Percentiles rank a stretch among this genome's conserved stretches.
These are phyloP conservation scores for Leontocebus nigricollis DNA, from an alignment of 2,797 vertebrate species.

Conservation along the genomic window DNA sequence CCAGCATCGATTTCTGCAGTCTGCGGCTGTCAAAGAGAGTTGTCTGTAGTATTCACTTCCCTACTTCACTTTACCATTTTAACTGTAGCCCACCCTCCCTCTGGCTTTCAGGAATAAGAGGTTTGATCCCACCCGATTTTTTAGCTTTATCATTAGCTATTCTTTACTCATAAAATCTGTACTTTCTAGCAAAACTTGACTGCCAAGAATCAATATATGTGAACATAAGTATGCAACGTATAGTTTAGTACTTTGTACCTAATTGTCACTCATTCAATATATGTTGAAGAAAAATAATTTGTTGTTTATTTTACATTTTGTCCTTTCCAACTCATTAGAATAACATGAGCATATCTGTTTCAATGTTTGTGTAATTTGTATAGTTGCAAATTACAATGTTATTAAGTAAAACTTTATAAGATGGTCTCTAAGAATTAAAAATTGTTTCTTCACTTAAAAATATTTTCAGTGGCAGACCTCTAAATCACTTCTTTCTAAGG, in stretches of 20 bases:
- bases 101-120: not conserved
- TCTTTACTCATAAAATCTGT: not conserved
- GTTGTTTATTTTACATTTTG: not conserved
- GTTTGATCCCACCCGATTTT: not conserved
- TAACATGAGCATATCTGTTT: not conserved
- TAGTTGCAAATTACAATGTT: not conserved
- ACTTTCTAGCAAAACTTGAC: not conserved
- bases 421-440: not conserved
- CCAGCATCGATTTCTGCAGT: not conserved
- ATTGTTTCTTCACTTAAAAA: constrained; percentile 10
- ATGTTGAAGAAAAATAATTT: not conserved
- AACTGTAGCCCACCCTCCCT: not conserved
- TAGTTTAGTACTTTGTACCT: not conserved
- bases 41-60: not conserved
- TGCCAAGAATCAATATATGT: not conserved
- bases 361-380: not conserved
- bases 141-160: not conserved
- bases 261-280: not conserved
- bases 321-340: not conserved
- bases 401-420: not conserved
- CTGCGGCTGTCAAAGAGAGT: not conserved
- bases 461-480: not conserved
- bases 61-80: not conserved
- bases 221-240: not conserved
- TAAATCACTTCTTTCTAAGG: not conserved